Evolutionary conservation across 2,888 invertebrate species (phyloP), one percentile per base, ranked within the genome.

Genomic region (Apotomis turbidana): DNA sequence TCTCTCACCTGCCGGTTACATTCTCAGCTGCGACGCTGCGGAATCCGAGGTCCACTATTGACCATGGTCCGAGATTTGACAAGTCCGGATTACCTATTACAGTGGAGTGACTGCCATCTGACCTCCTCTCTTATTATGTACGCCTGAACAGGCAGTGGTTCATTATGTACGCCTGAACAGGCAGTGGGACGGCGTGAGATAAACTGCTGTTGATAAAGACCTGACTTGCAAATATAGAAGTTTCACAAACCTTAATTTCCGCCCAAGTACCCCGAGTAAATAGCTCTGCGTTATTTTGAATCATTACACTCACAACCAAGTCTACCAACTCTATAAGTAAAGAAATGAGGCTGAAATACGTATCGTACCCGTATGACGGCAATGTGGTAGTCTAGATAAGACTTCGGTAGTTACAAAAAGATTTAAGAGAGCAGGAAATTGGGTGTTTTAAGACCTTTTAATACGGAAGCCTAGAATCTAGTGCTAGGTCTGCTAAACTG

Each of bases 401-500:
- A 9, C 13, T n/a, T 12, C 9, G 8, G 36, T 3, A 46, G 3
- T 55, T 46, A 55, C 12, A 55, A 46, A 66, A 66, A 15, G 27
- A n/a, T 27, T 12, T n/a, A 46, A 46, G 12, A 27, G 0, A 27
- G 27, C 9, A 27, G 46, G 44, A n/a, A 4, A 8, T 66, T 27
- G 27, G 2, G 27, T 27, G 27, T n/a, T 36, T 36, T 10, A 8
- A 66, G 12, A 54, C n/a, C 55, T 0, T 57, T 66, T 36, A 36
- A 3, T 46, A 5, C 41, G 8, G 9, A 44, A 46, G 8, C 15
- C 27, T 55, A 38, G 38, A 3, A 12, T 10, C 54, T 55, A 36
- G 4, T 49, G 66, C 55, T 59, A 9, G 54, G 54, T n/a, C 55
- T 5, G 61, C 68, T 69, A 57, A 61, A 67, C 60, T 66, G 66